Conservation (phyloP, 2,888 invertebrate species). For the Oligia latruncula region DNA sequence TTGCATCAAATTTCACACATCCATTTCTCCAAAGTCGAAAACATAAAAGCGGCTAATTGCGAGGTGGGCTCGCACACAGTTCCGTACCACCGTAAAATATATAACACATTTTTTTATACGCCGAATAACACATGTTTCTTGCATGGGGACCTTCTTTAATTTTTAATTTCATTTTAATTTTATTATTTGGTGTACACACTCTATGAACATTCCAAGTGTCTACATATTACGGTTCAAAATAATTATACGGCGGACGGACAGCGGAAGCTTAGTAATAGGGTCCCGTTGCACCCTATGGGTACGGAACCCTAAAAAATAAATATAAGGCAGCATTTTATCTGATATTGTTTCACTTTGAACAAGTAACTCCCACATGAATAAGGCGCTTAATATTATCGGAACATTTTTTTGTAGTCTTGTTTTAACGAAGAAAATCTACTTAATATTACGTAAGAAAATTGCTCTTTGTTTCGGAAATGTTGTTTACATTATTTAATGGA, state of each 20-base stretch:
- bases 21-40: constrained; percentile 24
- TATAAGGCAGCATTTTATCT: constrained; percentile 39
- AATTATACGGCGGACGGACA: neutral
- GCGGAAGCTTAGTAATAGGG: neutral
- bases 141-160: no score
- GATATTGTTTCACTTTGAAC: constrained; percentile 43
- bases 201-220: neutral
- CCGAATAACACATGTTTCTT: neutral
- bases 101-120: neutral
- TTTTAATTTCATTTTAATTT: neutral
- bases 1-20: neutral
- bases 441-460: constrained; percentile 22
- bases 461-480: constrained; percentile 29
- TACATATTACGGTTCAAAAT: neutral
- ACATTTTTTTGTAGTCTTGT: constrained; percentile 19
- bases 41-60: neutral
- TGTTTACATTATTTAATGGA: constrained; percentile 16
- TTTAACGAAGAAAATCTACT: constrained; percentile 40
- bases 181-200: neutral
- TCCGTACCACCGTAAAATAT: neutral
- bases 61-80: neutral
- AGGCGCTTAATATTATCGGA: constrained; percentile 35
- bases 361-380: constrained; percentile 30
- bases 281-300: neutral
- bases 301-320: neutral